Percentiles rank a stretch among this genome's conserved stretches.
These are phyloP conservation scores for Caligus rogercresseyi DNA, from an alignment of 1,140 invertebrate species.

Conservation along the genomic window DNA sequence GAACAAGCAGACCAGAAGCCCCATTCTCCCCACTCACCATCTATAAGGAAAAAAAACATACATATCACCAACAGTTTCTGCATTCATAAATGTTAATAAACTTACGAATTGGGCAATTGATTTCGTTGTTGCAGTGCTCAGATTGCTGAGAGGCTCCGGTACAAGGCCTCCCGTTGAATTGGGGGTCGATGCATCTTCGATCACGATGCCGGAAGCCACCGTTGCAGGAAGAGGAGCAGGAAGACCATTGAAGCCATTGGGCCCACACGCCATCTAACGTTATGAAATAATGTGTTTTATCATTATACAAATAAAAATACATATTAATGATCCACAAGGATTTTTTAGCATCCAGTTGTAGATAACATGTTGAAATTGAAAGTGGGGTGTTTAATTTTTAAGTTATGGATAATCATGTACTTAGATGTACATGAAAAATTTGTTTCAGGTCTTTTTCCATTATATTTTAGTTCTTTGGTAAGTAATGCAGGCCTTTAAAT, in stretches of 20 bases:
- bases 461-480: too few relatives aligned
- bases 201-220: slow-evolving; percentile 42
- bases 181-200: slow-evolving; percentile 26
- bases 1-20: slow-evolving; percentile 40
- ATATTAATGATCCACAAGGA: too few relatives aligned
- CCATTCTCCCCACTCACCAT: slow-evolving; percentile 45
- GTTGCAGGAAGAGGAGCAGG: slow-evolving; percentile 53
- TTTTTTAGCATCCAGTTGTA: too few relatives aligned
- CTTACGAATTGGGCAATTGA: neutral
- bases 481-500: too few relatives aligned
- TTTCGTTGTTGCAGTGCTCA: neutral
- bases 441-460: too few relatives aligned
- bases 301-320: neutral
- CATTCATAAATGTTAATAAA: neutral
- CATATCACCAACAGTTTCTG: too few relatives aligned
- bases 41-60: slow-evolving; percentile 16
- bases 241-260: slow-evolving; percentile 64
- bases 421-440: too few relatives aligned
- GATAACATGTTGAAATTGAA: too few relatives aligned
- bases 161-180: neutral
- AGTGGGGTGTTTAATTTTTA: too few relatives aligned
- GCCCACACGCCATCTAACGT: slow-evolving; percentile 43
- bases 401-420: too few relatives aligned
- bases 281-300: neutral
- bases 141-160: neutral